Percentiles rank a stretch among this genome's conserved stretches.
phyloP scores from a whole-genome alignment of 2,113 vertebrate genomes.

The Poeciliopsis turrubarensis region DNA sequence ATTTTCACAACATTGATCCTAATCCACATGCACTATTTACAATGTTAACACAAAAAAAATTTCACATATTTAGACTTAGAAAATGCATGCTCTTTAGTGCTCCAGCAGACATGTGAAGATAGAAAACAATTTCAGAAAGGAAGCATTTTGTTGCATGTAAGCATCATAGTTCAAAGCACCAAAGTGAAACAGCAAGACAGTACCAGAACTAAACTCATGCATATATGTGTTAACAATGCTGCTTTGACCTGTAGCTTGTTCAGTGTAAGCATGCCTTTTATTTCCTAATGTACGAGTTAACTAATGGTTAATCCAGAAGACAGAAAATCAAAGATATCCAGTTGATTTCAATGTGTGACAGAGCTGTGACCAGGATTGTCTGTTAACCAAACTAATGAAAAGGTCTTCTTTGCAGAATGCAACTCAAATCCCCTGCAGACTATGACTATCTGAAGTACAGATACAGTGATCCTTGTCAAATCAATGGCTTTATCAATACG shows the following conservation, averaged over 20 bases:
- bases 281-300: neutral
- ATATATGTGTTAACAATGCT: too few relatives aligned
- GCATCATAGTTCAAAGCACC: too few relatives aligned
- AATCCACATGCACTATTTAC: neutral
- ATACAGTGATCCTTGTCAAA: conserved; percentile 61
- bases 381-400: neutral
- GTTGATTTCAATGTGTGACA: neutral
- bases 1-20: neutral
- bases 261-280: neutral
- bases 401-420: conserved; percentile 1
- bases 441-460: conserved; percentile 35
- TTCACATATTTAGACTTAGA: too few relatives aligned
- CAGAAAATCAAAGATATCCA: neutral
- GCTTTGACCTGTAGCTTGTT: too few relatives aligned
- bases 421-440: conserved; percentile 42
- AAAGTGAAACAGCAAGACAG: too few relatives aligned
- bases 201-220: too few relatives aligned
- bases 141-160: too few relatives aligned
- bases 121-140: too few relatives aligned
- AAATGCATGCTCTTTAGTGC: too few relatives aligned
- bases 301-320: neutral
- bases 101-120: too few relatives aligned
- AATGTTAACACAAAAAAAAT: neutral
- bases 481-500: conserved; percentile 53
- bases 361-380: neutral